Evolutionary conservation across 1,140 invertebrate genomes (phyloP), one percentile per base, ranked within the genome.

Genomic region (Pygmarrhopalites habei): DNA sequence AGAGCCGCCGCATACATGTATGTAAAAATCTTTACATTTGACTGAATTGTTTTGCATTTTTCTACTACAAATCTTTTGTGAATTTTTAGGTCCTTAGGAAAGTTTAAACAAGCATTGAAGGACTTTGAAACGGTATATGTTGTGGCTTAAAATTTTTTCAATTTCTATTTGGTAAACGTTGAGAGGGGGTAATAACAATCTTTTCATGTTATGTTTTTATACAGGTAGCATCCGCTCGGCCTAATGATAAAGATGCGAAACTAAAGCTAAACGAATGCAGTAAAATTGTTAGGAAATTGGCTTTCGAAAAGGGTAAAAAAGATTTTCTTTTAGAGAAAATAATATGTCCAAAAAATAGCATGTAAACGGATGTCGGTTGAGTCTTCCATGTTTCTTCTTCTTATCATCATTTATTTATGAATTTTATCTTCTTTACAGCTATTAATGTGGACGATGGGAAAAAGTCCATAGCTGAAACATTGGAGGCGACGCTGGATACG

Each of bases 221-320:
- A 47, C 73, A 90, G 87, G 89, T 93, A 51, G 86, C 85, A 43
- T 95, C 91, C 80, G 86, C 86, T 51, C 80, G 86, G 66, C 96
- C 95, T 65, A 91, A 86, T 77, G 93, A 99, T 77, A 88, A 88
- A 75, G 94, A 98, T 81, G 94, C 94, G 12, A 88, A 89, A 77
- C 72, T 84, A n/a, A 99, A 98, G 76, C 97, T 81, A 73, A 84
- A 81, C 41, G 95, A 98, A 79, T 99, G 96, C 78, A 88, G 85
- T 75, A 99, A 98, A 81, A 93, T 98, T 73, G 89, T 97, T 2
- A 92, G 89, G 75, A 87, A 89, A 78, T 82, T 92, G 66, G 92
- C 93, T 1, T 99, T 99, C 79, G 90, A 96, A 76, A 94, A 93
- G 78, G n/a, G n/a, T n/a, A n/a, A n/a, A n/a, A n/a, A n/a, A n/a